Conservation (phyloP, 2,113 vertebrate species). For the Chloebia gouldiae region DNA sequence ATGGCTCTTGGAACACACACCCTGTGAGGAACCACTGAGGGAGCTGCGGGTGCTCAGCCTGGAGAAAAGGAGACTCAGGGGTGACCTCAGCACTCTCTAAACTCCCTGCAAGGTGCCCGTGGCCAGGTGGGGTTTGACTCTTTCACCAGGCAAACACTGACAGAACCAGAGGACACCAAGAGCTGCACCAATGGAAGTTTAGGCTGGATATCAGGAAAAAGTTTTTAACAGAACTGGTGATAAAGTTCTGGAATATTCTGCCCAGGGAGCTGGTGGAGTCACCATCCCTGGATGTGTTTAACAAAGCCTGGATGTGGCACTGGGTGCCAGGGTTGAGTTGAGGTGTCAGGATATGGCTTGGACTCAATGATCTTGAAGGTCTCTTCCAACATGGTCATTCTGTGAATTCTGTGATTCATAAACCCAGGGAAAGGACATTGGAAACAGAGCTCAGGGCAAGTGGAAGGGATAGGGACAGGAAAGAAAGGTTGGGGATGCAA, state of each 20-base stretch:
- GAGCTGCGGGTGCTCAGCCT: background rate
- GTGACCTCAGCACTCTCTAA: background rate
- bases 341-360: background rate
- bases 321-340: background rate
- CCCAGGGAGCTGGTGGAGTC: background rate
- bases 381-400: background rate
- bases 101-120: background rate
- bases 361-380: background rate
- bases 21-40: background rate
- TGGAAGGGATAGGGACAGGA: background rate
- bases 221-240: background rate
- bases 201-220: fast-evolving
- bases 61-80: background rate
- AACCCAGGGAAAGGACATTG: background rate
- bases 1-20: background rate
- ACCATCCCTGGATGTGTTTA: background rate
- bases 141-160: background rate
- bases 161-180: background rate
- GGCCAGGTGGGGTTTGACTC: background rate
- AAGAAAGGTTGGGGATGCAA: background rate
- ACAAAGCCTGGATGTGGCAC: background rate
- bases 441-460: background rate
- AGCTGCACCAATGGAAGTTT: background rate
- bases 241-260: background rate
- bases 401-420: background rate